Base-by-base conservation (phyloP, 2,113 vertebrate species). In the Strix uralensis region DNA sequence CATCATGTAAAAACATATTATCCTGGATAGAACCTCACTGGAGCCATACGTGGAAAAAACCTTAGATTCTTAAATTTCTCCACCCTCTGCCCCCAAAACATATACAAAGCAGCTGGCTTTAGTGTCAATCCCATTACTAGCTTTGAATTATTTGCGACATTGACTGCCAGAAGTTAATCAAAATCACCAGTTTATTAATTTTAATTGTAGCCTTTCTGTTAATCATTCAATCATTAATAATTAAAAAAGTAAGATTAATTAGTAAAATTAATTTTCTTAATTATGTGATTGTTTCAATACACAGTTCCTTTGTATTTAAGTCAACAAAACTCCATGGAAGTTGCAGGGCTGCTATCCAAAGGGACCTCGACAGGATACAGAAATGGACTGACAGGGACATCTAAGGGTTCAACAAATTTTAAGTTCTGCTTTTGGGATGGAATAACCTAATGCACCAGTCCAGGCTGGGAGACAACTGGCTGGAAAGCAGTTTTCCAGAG, bases 361-460 rank as follows among this genome's bases (percentile, higher is more conserved):
- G 29, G 62, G n/a, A n/a, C 36, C 36, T 55, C 3, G 6, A 22
- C 0, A 46, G 55, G 32, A 36, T 11, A 15, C 0, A 42, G 67
- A 42, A 74, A 57, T 21, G 67, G 57, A 36, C 40, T 75, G 72
- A 51, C 40, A 26, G 15, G 57, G 46, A 66, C 46, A 66, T 9
- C 20, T 21, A 22, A 27, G 7, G 27, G 26, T 25, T 42, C 3
- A 4, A 14, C 10, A 38, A n/a, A 55, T 66, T 34, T 27, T 11
- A 65, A 70, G 5, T 51, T 25, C 32, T 30, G 57, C 27, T 57
- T 61, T 49, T 58, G 54, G 73, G 17, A 40, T 44, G 44, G 42
- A 54, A 58, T 21, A 42, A 55, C 36, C 18, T 17, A 51, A 5
- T 6, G 30, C n/a, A 49, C 2, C 51, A 70, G 22, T 4, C 36